A percentile compares a stretch with the other conserved stretches of the same genome.
phyloP scores from a whole-genome alignment of 2,797 vertebrate species.

The Saxicola maurus region DNA sequence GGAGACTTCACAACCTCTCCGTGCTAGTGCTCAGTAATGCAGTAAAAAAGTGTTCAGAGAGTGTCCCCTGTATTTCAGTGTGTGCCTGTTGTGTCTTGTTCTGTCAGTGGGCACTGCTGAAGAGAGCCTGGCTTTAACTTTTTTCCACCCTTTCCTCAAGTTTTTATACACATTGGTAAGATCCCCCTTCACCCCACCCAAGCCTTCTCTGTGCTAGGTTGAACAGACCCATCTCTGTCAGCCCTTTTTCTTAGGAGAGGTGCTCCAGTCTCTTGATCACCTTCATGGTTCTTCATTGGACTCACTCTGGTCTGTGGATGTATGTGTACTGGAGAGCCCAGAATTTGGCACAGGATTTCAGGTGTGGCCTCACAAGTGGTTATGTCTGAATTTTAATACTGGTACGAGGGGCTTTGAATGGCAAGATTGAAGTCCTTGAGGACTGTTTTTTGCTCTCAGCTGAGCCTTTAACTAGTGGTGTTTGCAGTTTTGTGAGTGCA shows the following conservation, averaged over 20 bases:
- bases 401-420: neutral
- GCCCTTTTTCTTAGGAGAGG: neutral
- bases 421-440: neutral
- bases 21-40: neutral
- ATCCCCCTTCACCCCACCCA: rapidly evolving
- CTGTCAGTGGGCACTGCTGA: neutral
- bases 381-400: neutral
- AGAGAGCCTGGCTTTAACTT: neutral
- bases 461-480: neutral
- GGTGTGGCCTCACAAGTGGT: neutral
- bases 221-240: neutral
- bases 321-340: neutral
- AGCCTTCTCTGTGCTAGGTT: neutral
- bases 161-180: neutral
- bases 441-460: neutral
- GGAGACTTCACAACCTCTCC: neutral
- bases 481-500: neutral
- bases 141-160: neutral
- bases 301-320: rapidly evolving
- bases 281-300: neutral
- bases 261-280: neutral
- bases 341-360: neutral
- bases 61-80: neutral
- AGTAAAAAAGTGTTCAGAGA: neutral
- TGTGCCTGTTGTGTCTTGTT: neutral